Base-by-base conservation (phyloP, 2,113 vertebrate genomes). In the Lophius piscatorius region DNA sequence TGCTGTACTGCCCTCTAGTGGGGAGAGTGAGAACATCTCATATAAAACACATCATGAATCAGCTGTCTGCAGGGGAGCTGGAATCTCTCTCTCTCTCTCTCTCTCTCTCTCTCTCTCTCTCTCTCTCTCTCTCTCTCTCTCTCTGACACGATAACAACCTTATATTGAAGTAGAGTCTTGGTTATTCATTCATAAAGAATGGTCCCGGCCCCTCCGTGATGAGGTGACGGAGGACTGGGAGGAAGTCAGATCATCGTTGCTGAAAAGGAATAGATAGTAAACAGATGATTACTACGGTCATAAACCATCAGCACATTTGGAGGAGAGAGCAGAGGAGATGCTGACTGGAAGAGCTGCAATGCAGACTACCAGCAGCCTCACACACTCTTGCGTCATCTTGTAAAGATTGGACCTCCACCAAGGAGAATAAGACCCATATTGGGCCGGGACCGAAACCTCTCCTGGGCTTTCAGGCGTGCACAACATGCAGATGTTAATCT, bases 311-410 rank as follows among this genome's bases (percentile, higher is more conserved):
- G 78, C 78, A 70, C 60, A 62, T 76, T 73, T 48, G 44, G 8
- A 3, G 46, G 33, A 54, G 35, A 21, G 56, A 21, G 34, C n/a
- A 47, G 39, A 16, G 21, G 41, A 68, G 58, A 70, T 17, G 61
- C 74, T 50, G 76, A 78, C 72, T 86, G 76, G 67, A 70, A 74
- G 71, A 83, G 69, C 86, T 89, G 88, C 87, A 90, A 75, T 90
- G 87, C 87, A 85, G 83, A 72, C 73, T 80, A 58, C 40, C 13
- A 60, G 62, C 70, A 65, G 72, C 46, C 35, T 48, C 63, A 58
- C 42, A 40, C 29, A 3, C 50, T 63, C 36, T 62, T 61, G 67
- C 68, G 79, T 83, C 72, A 69, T 72, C 63, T 74, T 18, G 26
- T 40, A 62, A 66, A 76, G 11, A n/a, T 35, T 42, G 51, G 52